Evolutionary conservation across 1,140 invertebrate genomes (phyloP).

Genomic region (Pogonognathellus flavescens): DNA sequence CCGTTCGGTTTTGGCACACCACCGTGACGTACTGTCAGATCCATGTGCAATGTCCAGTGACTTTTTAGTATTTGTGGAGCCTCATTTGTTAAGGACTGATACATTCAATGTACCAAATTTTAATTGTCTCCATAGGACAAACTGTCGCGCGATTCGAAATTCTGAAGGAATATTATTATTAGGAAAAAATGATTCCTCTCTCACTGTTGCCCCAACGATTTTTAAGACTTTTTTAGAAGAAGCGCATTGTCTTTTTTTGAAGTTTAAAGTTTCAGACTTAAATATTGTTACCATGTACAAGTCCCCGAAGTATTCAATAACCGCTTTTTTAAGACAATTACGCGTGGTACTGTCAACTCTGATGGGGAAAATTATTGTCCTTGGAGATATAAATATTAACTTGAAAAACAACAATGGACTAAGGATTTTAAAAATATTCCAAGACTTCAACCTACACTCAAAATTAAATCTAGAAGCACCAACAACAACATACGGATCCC

Average conservation of each 20-base stretch:
- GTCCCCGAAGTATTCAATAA: too few relatives aligned
- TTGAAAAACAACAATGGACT: neutral
- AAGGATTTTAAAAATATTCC: neutral
- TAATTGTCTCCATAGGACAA: neutral
- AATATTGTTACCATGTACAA: neutral
- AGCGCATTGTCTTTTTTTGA: neutral
- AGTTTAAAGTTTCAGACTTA: neutral
- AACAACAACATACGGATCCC: neutral
- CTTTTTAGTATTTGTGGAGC: slow-evolving; percentile 11
- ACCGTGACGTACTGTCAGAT: too few relatives aligned
- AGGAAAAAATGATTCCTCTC: neutral
- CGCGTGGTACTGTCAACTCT: neutral
- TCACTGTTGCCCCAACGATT: neutral
- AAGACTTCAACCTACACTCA: neutral
- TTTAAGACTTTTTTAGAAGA: neutral
- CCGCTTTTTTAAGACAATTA: too few relatives aligned
- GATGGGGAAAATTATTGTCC: neutral
- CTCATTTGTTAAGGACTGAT: slow-evolving; percentile 9
- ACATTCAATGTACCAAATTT: too few relatives aligned
- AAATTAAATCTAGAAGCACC: neutral
- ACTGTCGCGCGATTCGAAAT: neutral
- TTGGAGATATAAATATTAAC: neutral
- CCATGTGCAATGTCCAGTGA: too few relatives aligned
- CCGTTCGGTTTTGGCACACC: too few relatives aligned
- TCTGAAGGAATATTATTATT: neutral